A percentile compares a stretch with the other conserved stretches of the same genome.
Conservation (phyloP, 2,888 invertebrate species). For the Dryomyza anilis region DNA sequence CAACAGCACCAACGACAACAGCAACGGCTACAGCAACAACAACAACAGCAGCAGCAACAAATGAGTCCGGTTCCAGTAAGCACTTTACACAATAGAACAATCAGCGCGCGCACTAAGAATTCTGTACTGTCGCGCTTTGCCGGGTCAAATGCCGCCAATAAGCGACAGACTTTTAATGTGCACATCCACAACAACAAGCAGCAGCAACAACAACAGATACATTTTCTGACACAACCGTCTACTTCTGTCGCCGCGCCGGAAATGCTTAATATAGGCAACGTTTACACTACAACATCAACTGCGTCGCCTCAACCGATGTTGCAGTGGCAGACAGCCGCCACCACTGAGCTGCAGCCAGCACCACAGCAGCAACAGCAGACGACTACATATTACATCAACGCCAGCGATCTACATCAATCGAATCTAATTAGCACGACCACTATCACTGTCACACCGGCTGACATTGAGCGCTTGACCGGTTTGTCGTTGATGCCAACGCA, state of each 20-base stretch:
- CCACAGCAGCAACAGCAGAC: slow-evolving; percentile 23
- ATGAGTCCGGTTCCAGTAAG: neutral
- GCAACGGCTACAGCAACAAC: neutral
- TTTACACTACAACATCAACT: slow-evolving; percentile 1
- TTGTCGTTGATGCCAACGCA: slow-evolving; percentile 20
- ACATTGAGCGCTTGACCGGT: neutral
- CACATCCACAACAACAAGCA: neutral
- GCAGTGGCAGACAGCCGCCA: no score
- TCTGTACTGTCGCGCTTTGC: neutral
- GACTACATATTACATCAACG: slow-evolving; percentile 47
- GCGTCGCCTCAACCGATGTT: no score
- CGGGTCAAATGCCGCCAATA: neutral
- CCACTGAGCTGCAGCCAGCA: no score
- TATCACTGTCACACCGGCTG: slow-evolving; percentile 2
- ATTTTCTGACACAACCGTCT: no score
- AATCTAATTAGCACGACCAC: slow-evolving; percentile 31
- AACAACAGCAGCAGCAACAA: neutral
- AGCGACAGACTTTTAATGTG: no score
- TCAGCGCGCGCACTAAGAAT: no score
- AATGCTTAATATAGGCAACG: neutral
- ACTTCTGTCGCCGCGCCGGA: neutral
- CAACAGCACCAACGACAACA: neutral
- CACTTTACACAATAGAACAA: neutral
- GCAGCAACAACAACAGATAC: no score
- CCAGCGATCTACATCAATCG: slow-evolving; percentile 45